Evolutionary conservation across 2,113 vertebrate genomes (phyloP).

Genomic region (Erythrocebus patas): DNA sequence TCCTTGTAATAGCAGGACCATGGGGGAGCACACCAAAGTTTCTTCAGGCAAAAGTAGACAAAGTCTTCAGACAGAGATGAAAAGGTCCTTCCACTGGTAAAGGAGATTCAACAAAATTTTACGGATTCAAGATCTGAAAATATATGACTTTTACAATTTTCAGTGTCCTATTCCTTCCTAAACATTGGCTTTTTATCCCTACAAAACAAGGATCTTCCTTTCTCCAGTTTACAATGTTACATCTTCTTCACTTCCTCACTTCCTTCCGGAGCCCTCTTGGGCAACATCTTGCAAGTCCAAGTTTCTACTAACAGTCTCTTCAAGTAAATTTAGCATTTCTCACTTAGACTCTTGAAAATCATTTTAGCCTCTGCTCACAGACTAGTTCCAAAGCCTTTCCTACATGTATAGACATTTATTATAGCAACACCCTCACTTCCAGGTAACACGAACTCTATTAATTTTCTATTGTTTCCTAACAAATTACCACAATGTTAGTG

Average conservation of each 20-base stretch:
- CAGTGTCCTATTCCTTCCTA: not conserved
- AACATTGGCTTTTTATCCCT: not conserved
- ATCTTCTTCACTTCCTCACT: not conserved
- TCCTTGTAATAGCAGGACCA: not conserved
- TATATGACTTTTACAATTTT: not conserved
- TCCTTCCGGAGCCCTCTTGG: not conserved
- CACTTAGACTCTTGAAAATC: not conserved
- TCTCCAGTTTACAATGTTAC: not conserved
- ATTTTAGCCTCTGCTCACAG: not conserved
- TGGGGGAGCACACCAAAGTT: not conserved
- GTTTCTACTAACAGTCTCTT: not conserved
- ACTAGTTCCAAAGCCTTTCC: not conserved
- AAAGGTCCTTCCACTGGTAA: not conserved
- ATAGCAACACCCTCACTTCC: not conserved
- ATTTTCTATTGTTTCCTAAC: not conserved
- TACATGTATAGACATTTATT: not conserved
- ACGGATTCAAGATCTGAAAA: not conserved
- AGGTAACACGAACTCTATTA: not conserved
- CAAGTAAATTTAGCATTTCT: not conserved
- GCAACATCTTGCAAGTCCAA: not conserved
- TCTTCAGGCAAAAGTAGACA: not conserved
- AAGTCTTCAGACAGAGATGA: not conserved
- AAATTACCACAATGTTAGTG: not conserved
- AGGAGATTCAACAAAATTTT: not conserved
- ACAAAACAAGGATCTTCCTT: not conserved